These are phyloP conservation scores for Aegotheles bennettii DNA, from an alignment of 2,113 vertebrate species.

Conservation along the genomic window DNA sequence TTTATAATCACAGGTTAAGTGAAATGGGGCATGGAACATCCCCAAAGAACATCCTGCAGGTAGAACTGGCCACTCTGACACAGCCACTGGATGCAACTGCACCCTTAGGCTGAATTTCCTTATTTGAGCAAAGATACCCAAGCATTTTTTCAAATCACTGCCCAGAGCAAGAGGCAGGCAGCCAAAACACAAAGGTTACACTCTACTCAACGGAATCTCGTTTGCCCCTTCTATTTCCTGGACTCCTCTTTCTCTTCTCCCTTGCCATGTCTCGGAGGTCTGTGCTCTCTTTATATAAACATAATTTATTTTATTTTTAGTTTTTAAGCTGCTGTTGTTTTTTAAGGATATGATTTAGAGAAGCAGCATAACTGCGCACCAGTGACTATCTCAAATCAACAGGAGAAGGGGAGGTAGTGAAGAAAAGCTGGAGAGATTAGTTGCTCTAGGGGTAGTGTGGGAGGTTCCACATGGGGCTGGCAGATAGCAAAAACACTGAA, in stretches of 20 bases:
- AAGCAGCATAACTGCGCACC: not conserved
- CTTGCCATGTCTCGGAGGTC: not conserved
- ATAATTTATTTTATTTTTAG: accelerated
- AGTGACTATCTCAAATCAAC: not conserved
- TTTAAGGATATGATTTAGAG: not conserved
- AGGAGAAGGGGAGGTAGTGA: not conserved
- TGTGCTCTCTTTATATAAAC: not conserved
- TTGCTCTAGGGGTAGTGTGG: not conserved
- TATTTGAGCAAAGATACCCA: not conserved
- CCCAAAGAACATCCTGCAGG: not conserved
- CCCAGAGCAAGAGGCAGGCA: not conserved
- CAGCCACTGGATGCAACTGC: not conserved
- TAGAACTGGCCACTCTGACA: not conserved
- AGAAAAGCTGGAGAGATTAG: not conserved
- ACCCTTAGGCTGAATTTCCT: not conserved
- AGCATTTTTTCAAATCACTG: not conserved
- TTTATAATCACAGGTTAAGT: not conserved
- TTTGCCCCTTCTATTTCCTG: not conserved
- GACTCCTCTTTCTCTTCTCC: not conserved
- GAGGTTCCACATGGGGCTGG: not conserved
- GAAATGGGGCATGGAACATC: not conserved
- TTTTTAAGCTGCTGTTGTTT: not conserved
- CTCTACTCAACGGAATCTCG: not conserved
- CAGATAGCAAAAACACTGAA: not conserved
- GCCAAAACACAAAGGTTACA: slow-evolving; percentile 1